Percentiles rank a stretch among this genome's conserved stretches.
phyloP scores from a whole-genome alignment of 2,797 vertebrate genomes.

The Phrynocephalus forsythii region DNA sequence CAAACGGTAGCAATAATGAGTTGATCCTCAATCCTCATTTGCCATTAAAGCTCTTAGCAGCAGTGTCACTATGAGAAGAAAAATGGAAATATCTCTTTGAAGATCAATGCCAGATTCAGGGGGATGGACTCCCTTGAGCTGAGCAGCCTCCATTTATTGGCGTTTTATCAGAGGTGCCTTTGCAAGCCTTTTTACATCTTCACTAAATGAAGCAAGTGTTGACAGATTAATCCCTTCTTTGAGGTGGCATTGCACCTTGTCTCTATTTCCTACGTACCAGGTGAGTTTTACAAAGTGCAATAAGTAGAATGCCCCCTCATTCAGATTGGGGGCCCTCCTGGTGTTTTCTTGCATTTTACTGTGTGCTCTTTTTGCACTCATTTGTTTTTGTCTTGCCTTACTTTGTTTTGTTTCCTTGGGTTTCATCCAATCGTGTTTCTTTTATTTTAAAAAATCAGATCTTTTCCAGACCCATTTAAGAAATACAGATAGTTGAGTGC shows the following conservation, averaged over 20 bases:
- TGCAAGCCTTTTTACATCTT: not conserved
- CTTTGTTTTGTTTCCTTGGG: too few species aligned
- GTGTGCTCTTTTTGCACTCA: too few species aligned
- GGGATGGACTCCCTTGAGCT: slow-evolving; percentile 70
- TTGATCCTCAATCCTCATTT: slow-evolving; percentile 67
- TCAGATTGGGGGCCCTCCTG: too few species aligned
- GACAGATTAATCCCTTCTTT: slow-evolving; percentile 44
- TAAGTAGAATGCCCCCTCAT: not conserved
- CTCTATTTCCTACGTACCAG: fast-evolving
- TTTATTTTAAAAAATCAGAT: not conserved
- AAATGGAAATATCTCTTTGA: slow-evolving; percentile 75
- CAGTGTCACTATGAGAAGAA: slow-evolving; percentile 61
- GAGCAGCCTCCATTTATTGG: slow-evolving; percentile 78
- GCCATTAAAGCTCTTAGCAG: slow-evolving; percentile 60
- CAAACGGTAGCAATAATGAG: slow-evolving; percentile 65
- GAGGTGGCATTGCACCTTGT: fast-evolving
- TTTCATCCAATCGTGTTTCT: not conserved
- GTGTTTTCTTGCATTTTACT: not conserved
- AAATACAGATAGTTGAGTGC: not conserved
- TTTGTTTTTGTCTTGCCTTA: not conserved
- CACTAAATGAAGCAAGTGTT: fast-evolving
- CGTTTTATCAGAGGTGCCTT: not conserved
- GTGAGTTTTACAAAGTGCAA: not conserved
- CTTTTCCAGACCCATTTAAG: not conserved
- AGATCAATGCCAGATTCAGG: slow-evolving; percentile 84